These are phyloP conservation scores for Rhinogobius similis DNA, from an alignment of 2,113 vertebrate genomes.

Conservation along the genomic window DNA sequence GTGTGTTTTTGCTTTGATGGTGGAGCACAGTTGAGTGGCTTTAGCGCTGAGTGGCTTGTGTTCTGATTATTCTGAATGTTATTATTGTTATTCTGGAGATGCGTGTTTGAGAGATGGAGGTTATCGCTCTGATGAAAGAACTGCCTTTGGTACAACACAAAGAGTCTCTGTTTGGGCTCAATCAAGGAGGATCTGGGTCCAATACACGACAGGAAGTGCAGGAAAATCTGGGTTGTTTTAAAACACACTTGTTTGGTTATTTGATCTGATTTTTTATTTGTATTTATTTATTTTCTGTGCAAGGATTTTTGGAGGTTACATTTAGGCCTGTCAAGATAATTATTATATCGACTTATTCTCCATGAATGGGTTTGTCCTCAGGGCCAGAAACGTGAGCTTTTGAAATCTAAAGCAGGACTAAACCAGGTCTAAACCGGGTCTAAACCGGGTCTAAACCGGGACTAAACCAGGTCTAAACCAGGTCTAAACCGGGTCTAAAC, in stretches of 20 bases:
- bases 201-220: background rate
- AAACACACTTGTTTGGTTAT: too few relatives aligned
- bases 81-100: constrained; percentile 49
- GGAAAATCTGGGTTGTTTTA: background rate
- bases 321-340: too few relatives aligned
- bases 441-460: too few relatives aligned
- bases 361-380: too few relatives aligned
- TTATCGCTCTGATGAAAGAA: constrained; percentile 50
- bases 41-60: constrained; percentile 1
- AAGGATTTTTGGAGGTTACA: too few relatives aligned
- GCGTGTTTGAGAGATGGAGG: constrained; percentile 27
- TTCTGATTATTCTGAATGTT: constrained; percentile 37
- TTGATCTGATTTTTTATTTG: too few relatives aligned
- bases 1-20: background rate
- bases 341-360: too few relatives aligned
- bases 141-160: constrained; percentile 24
- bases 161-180: constrained; percentile 12
- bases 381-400: too few relatives aligned
- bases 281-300: background rate
- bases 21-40: background rate
- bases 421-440: too few relatives aligned
- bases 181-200: background rate
- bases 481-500: too few relatives aligned
- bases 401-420: too few relatives aligned
- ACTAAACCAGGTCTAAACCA: too few relatives aligned